Conservation (phyloP, 2,113 vertebrate genomes). For the Saccopteryx bilineata region DNA sequence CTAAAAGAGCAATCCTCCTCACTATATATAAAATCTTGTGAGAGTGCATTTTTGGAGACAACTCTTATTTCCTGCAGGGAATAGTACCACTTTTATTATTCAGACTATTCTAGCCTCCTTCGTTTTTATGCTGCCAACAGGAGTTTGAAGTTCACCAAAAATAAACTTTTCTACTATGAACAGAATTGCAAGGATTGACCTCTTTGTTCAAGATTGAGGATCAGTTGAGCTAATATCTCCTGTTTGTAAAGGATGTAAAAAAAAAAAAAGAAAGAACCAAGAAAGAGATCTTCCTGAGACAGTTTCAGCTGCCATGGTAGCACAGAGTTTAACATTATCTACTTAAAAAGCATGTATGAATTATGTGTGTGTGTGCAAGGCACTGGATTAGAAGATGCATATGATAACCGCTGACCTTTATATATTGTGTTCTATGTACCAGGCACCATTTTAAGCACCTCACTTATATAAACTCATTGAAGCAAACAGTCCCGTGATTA, state of each 20-base stretch:
- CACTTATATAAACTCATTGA: background rate
- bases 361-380: background rate
- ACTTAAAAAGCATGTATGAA: background rate
- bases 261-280: background rate
- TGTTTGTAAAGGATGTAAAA: background rate
- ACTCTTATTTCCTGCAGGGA: background rate
- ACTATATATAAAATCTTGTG: background rate
- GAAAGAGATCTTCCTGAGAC: background rate
- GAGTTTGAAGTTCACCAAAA: slow-evolving; percentile 72
- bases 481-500: background rate
- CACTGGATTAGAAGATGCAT: accelerated
- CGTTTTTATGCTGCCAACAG: slow-evolving; percentile 39
- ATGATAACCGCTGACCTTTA: background rate
- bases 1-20: background rate
- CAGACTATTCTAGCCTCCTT: background rate
- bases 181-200: no score
- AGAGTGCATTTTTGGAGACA: slow-evolving; percentile 43
- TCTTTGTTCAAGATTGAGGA: background rate
- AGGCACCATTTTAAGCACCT: background rate
- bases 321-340: background rate
- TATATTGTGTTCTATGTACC: accelerated
- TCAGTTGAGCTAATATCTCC: background rate
- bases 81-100: background rate
- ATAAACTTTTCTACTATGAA: background rate
- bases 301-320: background rate